phyloP scores from a whole-genome alignment of 2,797 vertebrate genomes.

The Sebastes nivosus region DNA sequence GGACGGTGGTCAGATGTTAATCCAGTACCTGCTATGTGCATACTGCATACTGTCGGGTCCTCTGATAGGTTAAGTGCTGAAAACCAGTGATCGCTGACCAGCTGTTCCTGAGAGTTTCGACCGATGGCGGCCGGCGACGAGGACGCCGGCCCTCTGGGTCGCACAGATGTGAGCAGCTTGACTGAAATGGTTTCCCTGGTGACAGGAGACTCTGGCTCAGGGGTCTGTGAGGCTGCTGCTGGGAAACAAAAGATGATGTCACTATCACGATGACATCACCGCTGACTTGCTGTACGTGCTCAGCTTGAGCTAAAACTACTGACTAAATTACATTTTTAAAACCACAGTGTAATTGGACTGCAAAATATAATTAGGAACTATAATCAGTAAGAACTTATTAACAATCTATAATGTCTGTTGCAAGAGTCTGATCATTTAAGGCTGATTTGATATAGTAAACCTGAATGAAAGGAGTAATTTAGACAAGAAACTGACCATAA shows the following conservation, averaged over 20 bases:
- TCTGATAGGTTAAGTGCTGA: constrained; percentile 77
- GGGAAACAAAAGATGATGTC: constrained; percentile 63
- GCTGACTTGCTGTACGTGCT: not conserved
- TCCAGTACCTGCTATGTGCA: constrained; percentile 77
- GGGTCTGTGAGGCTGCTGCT: constrained; percentile 55
- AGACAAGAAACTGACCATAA: not conserved
- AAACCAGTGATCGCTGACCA: constrained; percentile 77
- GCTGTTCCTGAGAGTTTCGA: constrained; percentile 84
- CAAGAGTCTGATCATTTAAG: not conserved
- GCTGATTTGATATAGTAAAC: not conserved
- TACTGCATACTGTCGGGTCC: constrained; percentile 47
- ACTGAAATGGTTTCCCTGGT: constrained; percentile 75
- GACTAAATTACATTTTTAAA: not conserved
- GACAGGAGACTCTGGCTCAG: constrained; percentile 66
- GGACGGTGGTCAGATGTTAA: not conserved
- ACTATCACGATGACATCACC: constrained; percentile 34
- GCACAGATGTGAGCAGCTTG: constrained; percentile 68
- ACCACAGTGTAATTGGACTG: not conserved
- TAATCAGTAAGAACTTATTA: no score
- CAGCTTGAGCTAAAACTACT: not conserved
- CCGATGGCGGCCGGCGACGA: constrained; percentile 43
- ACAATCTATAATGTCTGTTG: not conserved
- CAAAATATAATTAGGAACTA: no score
- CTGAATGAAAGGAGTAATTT: not conserved
- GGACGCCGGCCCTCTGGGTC: constrained; percentile 44